Percentiles rank a stretch among this genome's conserved stretches.
phyloP scores from a whole-genome alignment of 2,113 vertebrate genomes.

The Athene noctua region DNA sequence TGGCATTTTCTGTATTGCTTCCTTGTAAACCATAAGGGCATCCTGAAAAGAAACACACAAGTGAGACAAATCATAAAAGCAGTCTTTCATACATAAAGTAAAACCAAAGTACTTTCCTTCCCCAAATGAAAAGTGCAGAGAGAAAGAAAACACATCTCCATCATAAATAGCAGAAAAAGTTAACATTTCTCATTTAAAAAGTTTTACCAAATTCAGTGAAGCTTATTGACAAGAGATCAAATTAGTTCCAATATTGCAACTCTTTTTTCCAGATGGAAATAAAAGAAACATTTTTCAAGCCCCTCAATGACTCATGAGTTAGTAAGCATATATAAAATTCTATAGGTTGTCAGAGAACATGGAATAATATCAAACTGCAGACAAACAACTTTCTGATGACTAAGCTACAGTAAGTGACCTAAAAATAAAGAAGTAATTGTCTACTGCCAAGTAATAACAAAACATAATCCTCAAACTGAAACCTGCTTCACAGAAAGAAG shows the following conservation, averaged over 20 bases:
- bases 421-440: not conserved
- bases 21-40: slow-evolving; percentile 91
- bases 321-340: not conserved
- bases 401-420: not conserved
- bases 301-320: not conserved
- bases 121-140: not conserved
- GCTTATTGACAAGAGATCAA: not conserved
- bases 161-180: not conserved
- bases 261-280: not conserved
- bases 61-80: not conserved
- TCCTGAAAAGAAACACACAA: slow-evolving; percentile 77
- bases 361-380: not conserved
- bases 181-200: not conserved
- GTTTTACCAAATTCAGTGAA: not conserved
- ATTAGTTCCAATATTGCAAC: not conserved
- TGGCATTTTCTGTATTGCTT: slow-evolving; percentile 98
- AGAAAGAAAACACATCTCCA: not conserved
- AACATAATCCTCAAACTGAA: not conserved
- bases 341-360: not conserved
- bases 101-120: not conserved
- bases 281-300: not conserved
- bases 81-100: not conserved
- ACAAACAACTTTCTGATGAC: not conserved
- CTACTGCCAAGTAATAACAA: not conserved
- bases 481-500: not conserved